Evolutionary conservation across 1,140 invertebrate species (phyloP).

Genomic region (Leptinotarsa lineolata): DNA sequence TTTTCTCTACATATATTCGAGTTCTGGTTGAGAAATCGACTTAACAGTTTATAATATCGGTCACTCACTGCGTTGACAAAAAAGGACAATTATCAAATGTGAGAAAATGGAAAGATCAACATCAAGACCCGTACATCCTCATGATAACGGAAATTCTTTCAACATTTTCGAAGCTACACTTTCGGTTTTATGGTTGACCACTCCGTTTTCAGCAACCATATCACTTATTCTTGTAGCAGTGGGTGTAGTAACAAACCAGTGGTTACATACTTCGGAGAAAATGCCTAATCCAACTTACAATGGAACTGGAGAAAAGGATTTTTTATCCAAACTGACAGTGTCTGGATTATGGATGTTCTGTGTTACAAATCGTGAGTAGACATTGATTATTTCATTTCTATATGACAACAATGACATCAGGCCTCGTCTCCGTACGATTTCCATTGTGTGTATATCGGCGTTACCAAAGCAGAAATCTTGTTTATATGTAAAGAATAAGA

Average conservation of each 20-base stretch:
- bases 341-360: conserved; percentile 74
- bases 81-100: too few species aligned
- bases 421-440: neutral
- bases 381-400: neutral
- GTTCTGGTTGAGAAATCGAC: too few species aligned
- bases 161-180: conserved; percentile 59
- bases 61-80: too few species aligned
- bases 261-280: conserved; percentile 72
- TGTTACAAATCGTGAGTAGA: conserved; percentile 70
- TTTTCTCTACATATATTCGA: too few species aligned
- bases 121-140: too few species aligned
- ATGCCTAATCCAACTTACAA: conserved; percentile 70
- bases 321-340: conserved; percentile 69
- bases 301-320: conserved; percentile 66
- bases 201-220: conserved; percentile 66
- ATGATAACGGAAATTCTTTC: too few species aligned
- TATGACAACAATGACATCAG: too few species aligned
- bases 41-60: too few species aligned
- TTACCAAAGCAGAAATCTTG: neutral
- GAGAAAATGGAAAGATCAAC: too few species aligned
- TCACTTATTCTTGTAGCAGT: conserved; percentile 67
- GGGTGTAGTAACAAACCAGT: conserved; percentile 70
- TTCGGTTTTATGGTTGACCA: conserved; percentile 67
- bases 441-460: neutral
- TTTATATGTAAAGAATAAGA: neutral